Percentiles rank a stretch among this genome's conserved stretches.
phyloP scores from a whole-genome alignment of 2,113 vertebrate genomes.

The Carassius auratus region DNA sequence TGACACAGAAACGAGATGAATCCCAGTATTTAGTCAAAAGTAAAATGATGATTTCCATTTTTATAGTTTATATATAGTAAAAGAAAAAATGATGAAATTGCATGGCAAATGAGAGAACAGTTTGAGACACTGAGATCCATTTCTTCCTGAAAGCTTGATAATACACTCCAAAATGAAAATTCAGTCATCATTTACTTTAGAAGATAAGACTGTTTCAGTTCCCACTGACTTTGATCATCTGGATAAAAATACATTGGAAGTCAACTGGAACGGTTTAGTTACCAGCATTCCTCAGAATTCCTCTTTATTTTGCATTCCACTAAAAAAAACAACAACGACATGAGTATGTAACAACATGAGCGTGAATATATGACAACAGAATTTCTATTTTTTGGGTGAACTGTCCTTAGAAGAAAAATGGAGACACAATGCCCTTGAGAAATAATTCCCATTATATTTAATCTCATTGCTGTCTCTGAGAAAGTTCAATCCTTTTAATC shows the following conservation, averaged over 20 bases:
- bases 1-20: background rate
- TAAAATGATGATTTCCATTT: background rate
- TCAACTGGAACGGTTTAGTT: background rate
- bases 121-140: background rate
- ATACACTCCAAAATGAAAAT: no score
- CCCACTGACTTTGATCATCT: background rate
- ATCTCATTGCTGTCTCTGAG: background rate
- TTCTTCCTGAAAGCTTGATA: background rate
- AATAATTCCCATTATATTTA: background rate
- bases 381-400: no score
- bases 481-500: background rate
- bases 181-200: no score
- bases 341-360: no score
- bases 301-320: no score
- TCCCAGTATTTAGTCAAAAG: background rate
- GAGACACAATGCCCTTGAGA: background rate
- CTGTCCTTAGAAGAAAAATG: background rate
- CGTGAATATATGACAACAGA: no score
- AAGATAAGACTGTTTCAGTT: no score
- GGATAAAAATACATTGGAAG: background rate
- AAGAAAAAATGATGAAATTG: background rate
- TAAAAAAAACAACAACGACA: no score
- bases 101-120: background rate
- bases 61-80: background rate
- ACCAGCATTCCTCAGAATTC: background rate